Percentiles rank a stretch among this genome's conserved stretches.
These are phyloP conservation scores for Paramisgurnus dabryanus DNA, from an alignment of 2,113 vertebrate species.

Conservation along the genomic window DNA sequence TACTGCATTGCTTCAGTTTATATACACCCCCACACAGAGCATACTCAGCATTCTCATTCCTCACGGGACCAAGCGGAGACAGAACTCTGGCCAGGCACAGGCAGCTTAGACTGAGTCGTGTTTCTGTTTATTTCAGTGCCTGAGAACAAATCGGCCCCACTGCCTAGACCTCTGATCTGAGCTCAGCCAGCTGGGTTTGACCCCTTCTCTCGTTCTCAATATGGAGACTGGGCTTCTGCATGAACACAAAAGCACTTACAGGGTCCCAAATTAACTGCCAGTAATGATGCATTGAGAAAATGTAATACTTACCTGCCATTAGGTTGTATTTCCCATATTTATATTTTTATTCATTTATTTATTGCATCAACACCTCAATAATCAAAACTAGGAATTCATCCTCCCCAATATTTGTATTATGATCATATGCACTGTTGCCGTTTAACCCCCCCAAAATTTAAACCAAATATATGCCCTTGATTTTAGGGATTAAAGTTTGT, in stretches of 20 bases:
- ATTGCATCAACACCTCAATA: too few relatives aligned
- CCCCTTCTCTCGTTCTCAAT: background rate
- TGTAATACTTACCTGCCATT: too few relatives aligned
- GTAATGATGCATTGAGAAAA: too few relatives aligned
- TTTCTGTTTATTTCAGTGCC: slow-evolving; percentile 19
- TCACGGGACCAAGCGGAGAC: slow-evolving; percentile 59
- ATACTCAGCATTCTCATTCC: slow-evolving; percentile 71
- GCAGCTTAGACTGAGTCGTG: background rate
- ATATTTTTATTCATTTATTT: too few relatives aligned
- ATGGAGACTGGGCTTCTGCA: background rate
- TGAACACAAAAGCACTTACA: background rate
- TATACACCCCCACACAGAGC: slow-evolving; percentile 49
- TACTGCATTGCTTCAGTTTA: slow-evolving; percentile 69
- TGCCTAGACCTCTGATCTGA: slow-evolving; percentile 19
- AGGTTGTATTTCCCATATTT: too few relatives aligned
- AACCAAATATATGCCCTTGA: too few relatives aligned
- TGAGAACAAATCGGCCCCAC: slow-evolving; percentile 26
- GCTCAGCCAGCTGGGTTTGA: slow-evolving; percentile 10
- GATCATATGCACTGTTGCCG: too few relatives aligned
- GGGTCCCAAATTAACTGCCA: too few relatives aligned
- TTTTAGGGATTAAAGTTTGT: too few relatives aligned
- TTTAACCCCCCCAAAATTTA: too few relatives aligned
- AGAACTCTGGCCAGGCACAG: slow-evolving; percentile 27
- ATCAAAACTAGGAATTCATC: too few relatives aligned
- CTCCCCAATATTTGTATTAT: too few relatives aligned